Percentiles rank a stretch among this genome's conserved stretches.
These are phyloP conservation scores for Mythimna lalbum DNA, from an alignment of 2,888 invertebrate genomes.

Conservation along the genomic window DNA sequence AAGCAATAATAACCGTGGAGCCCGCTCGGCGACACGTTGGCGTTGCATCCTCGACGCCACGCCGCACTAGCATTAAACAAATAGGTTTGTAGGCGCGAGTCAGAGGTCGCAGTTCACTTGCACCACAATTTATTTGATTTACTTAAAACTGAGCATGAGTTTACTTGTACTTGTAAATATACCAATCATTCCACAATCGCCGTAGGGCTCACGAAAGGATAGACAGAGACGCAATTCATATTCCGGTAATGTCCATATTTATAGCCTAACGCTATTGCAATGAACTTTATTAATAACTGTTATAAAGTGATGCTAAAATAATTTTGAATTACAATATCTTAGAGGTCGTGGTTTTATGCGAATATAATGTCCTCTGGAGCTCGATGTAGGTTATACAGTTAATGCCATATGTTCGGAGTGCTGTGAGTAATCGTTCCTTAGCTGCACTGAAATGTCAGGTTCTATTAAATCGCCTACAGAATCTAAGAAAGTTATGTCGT, in stretches of 20 bases:
- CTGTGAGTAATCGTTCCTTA: conserved; percentile 47
- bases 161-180: conserved; percentile 22
- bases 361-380: conserved; percentile 51
- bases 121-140: conserved; percentile 55
- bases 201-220: conserved; percentile 2
- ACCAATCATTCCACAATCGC: conserved; percentile 18
- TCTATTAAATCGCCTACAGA: conserved; percentile 24
- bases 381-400: conserved; percentile 55
- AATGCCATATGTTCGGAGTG: conserved; percentile 49
- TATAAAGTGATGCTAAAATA: conserved; percentile 38
- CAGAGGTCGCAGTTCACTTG: conserved; percentile 59
- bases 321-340: conserved; percentile 53
- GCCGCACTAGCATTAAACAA: conserved; percentile 61
- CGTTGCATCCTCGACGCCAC: conserved; percentile 51
- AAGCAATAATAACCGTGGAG: conserved; percentile 55
- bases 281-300: conserved; percentile 45
- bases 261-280: conserved; percentile 11
- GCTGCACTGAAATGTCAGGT: conserved; percentile 48
- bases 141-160: conserved; percentile 39
- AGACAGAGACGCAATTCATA: conserved; percentile 13
- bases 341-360: conserved; percentile 50
- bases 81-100: conserved; percentile 51
- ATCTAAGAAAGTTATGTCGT: conserved; percentile 8
- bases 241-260: conserved; percentile 43
- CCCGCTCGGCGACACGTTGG: conserved; percentile 49